Base-by-base conservation (phyloP, 2,797 vertebrate genomes). In the Borostomias antarcticus region DNA sequence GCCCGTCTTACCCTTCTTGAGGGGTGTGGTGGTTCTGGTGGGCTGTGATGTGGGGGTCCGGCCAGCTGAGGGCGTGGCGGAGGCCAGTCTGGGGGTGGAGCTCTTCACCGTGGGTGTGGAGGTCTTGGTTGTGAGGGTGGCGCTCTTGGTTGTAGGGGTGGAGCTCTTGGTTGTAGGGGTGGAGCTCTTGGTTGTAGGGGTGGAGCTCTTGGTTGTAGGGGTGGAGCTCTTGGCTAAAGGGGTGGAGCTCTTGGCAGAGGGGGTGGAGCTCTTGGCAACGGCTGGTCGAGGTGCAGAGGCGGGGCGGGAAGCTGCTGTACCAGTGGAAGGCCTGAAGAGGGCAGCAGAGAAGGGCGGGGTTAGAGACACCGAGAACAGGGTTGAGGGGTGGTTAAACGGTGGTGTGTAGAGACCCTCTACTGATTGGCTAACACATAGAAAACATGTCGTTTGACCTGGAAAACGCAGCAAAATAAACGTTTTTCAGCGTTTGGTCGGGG, bases 1-100 rank as follows among this genome's bases (percentile, higher is more conserved):
- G 40, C 17, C 15, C 33, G 1, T 17, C 3, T n/a, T 73, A 93
- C 92, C 93, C 91, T 92, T 93, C 79, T 90, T 92, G 58, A 86
- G 40, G 30, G 90, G 79, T 9, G 88, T 85, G 7, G 82, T 78
- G 53, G 68, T 90, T 64, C 82, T 91, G 37, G 89, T 80, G 50
- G 83, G 70, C 48, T 82, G 88, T 64, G 82, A 72, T 76, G 72
- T 74, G 51, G 82, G 70, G 59, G 86, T 56, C 77, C 85, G 91
- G 71, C 85, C 86, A 89, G 76, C 84, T 89, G 89, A 85, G 67
- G 86, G 88, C 7, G 88, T 76, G 56, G 86, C 85, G 70, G 87
- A 80, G 65, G 80, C 58, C 19, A 50, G 51, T 73, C 76, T 45
- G 40, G 40, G 40, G 40, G 40, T 84, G 70, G 70, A 65, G 21